phyloP scores from a whole-genome alignment of 2,797 vertebrate species.

The Botia almorhae region DNA sequence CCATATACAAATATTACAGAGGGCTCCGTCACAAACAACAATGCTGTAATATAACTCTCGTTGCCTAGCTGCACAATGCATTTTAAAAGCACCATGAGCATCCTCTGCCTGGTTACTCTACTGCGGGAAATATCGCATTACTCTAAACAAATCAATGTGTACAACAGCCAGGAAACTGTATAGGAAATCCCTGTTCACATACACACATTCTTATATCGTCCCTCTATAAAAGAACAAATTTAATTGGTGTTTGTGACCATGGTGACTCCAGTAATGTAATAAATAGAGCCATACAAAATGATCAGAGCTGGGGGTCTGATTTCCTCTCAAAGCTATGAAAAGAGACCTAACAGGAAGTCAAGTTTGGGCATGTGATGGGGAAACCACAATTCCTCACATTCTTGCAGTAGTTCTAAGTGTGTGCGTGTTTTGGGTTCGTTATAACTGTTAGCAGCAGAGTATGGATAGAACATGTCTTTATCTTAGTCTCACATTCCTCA shows the following conservation, averaged over 20 bases:
- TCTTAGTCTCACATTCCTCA: neutral
- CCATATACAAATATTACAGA: neutral
- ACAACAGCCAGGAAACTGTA: neutral
- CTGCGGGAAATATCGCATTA: constrained; percentile 39
- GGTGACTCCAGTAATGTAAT: neutral
- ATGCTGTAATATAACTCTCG: neutral
- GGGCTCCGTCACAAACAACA: neutral
- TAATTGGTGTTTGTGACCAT: neutral
- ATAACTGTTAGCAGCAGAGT: neutral
- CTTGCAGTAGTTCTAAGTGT: neutral
- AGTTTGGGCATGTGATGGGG: neutral
- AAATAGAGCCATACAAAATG: neutral
- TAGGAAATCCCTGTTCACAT: neutral
- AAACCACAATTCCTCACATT: neutral
- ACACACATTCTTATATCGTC: neutral
- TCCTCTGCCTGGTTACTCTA: neutral
- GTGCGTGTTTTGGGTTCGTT: neutral
- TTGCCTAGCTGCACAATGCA: neutral
- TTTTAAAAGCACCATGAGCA: neutral
- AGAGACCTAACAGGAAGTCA: neutral
- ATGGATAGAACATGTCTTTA: neutral
- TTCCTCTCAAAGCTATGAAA: neutral
- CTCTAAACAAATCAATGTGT: constrained; percentile 32
- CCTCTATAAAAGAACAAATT: neutral
- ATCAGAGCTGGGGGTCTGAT: neutral